Base-by-base conservation (phyloP, 1,140 invertebrate genomes). In the Dolichoris vasculosae region DNA sequence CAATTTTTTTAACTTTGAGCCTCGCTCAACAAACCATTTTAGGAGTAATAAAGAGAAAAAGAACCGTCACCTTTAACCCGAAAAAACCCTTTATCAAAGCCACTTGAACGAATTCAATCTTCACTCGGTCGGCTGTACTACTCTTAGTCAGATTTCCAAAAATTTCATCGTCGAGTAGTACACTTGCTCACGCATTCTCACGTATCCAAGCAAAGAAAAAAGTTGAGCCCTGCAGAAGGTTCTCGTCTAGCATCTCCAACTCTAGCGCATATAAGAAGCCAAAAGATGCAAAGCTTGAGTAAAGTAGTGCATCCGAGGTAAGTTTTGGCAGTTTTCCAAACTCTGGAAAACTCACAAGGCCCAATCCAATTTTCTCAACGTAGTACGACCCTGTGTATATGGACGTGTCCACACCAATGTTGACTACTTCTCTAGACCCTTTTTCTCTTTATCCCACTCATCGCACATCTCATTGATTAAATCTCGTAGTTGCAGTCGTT, bases 241-340 rank as follows among this genome's bases (percentile, higher is more conserved):
- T 43, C 23, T 20, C 32, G 13, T 26, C 20, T 40, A 32, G n/a
- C n/a, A 32, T 71, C 64, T 82, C 64, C 32, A 13, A 26, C 15
- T 26, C 23, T 32, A 15, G 63, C 26, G 73, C 76, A 38, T 51
- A 32, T 43, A 17, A 35, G 80, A 35, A 82, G 81, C 76, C 83
- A 67, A 79, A 51, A 55, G 76, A 78, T 38, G 51, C 76, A 26
- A 78, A 78, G 35, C 40, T n/a, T 30, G 64, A 6, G 15, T 73
- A 23, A 13, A 59, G 69, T n/a, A 9, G 40, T 35, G 40, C 59
- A 43, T 40, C 20, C 48, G 23, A 73, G 38, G 55, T 17, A 26
- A 75, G 30, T 67, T 35, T 71, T 86, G 79, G 79, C 84, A 86
- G 23, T 32, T 9, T 40, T 81, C 79, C 86, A 87, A 82, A 38